A percentile compares a stretch with the other conserved stretches of the same genome.
phyloP scores from a whole-genome alignment of 2,113 vertebrate genomes.

The Ageneiosus marmoratus region DNA sequence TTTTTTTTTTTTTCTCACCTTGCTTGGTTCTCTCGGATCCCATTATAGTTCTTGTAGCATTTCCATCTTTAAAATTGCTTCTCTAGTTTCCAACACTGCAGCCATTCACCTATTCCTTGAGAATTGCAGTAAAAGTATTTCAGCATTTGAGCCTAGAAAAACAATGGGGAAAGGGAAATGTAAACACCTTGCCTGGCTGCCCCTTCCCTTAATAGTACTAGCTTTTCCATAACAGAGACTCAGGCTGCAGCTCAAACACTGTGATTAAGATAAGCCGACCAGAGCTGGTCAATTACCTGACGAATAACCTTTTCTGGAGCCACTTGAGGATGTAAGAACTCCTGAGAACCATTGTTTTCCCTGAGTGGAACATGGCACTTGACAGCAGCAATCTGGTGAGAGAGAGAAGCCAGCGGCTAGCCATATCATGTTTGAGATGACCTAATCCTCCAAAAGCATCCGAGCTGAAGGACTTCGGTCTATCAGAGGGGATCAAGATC shows the following conservation, averaged over 20 bases:
- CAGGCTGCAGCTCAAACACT: slow-evolving; percentile 64
- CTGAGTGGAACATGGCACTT: slow-evolving; percentile 65
- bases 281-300: slow-evolving; percentile 77
- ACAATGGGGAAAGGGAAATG: slow-evolving; percentile 21
- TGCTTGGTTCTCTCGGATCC: slow-evolving; percentile 37
- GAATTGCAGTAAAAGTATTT: slow-evolving; percentile 39
- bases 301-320: slow-evolving; percentile 75
- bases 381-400: slow-evolving; percentile 51
- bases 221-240: slow-evolving; percentile 66
- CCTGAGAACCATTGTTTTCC: slow-evolving; percentile 67
- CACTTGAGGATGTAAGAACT: slow-evolving; percentile 73
- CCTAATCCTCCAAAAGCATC: slow-evolving; percentile 71
- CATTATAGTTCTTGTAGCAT: slow-evolving; percentile 14
- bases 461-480: slow-evolving; percentile 65
- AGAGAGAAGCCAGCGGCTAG: slow-evolving; percentile 54
- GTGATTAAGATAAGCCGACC: slow-evolving; percentile 74
- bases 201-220: slow-evolving; percentile 51
- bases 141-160: slow-evolving; percentile 12
- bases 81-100: slow-evolving; percentile 4
- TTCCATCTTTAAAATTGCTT: slow-evolving; percentile 23
- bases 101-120: slow-evolving; percentile 16
- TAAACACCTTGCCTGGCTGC: slow-evolving; percentile 30
- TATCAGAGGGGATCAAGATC: slow-evolving; percentile 64
- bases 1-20: slow-evolving; percentile 20
- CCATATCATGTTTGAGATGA: slow-evolving; percentile 70